Evolutionary conservation across 2,888 invertebrate species (phyloP), one percentile per base, ranked within the genome.

Genomic region (Agelastica alni): DNA sequence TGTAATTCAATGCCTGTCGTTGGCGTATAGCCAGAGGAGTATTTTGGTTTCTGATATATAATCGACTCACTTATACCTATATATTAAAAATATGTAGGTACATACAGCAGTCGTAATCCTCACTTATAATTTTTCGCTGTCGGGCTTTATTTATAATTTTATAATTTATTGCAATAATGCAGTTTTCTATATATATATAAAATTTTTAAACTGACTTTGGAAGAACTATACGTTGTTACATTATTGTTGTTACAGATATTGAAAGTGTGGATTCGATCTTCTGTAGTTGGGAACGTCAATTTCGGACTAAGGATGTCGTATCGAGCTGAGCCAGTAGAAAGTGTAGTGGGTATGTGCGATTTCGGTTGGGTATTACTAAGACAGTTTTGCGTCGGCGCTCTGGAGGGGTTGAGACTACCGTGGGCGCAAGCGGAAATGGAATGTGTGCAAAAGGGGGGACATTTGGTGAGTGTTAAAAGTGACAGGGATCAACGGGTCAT

Each of bases 401-500:
- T 85, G 53, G 82, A 86, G 62, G 79, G 80, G 32, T 74, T 78
- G 3, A 80, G 79, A 62, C 73, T 83, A 60, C 74, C 84, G 0
- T 89, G 89, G 89, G 75, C 80, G 9, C 84, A 85, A 55, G 87
- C 87, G 0, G 88, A 89, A 68, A 79, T 80, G 14, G 83, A 86
- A 67, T 89, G 89, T 66, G 79, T 75, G 2, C 76, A 80, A 52
- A 71, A 80, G 12, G 86, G 86, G 0, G 88, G 88, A 0, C 88
- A 89, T 70, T 78, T 89, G 12, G 84, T 82, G 2, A 87, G 87
- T 63, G 80, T 89, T 41, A 75, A 83, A 28, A 85, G 80, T 59
- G 84, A 85, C 52, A 77, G 82, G 41, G 84, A 85, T 43, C 88
- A 89, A 69, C 79, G 78, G 34, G 75, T 83, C 20, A 77, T 88